Evolutionary conservation across 2,113 vertebrate genomes (phyloP), one percentile per base, ranked within the genome.

Genomic region (Solenodon paradoxus): DNA sequence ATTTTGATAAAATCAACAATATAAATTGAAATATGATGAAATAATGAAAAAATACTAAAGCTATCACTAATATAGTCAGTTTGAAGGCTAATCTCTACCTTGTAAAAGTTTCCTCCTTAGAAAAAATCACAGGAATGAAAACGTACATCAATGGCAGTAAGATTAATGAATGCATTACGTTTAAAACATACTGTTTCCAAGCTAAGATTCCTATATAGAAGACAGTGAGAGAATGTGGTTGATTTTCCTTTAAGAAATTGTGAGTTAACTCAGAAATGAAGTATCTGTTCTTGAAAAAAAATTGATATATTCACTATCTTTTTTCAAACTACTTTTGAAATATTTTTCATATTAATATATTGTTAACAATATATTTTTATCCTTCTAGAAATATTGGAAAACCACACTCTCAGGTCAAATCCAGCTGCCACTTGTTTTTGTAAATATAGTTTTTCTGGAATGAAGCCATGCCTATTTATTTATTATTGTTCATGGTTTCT

Each of bases 241-340:
- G 82, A 83, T 71, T 53, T n/a, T 64, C 10, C 28, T 85, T 80
- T 83, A 74, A 75, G 28, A 11, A 28, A 38, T 13, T 66, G n/a
- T 82, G 63, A 87, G 55, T 71, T 64, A 83, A 72, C 74, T 81
- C 35, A 87, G 53, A 93, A 83, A 81, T 87, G 66, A 88, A 92
- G 69, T 83, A 68, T 55, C 87, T 88, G 78, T 61, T 90, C 22
- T 49, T 69, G 49, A 88, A 53, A 84, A 53, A 74, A 22, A 74
- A 45, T 68, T 95, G 12, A 72, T 59, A 19, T 49, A n/a, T 22
- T 26, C 26, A 80, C 28, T 64, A 24, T 75, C 38, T 91, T n/a
- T n/a, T n/a, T n/a, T 94, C 28, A 51, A 20, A 66, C 64, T 72
- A 4, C 64, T 71, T 68, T 78, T 97, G 88, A 64, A 45, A 47